These are phyloP conservation scores for Ramphastos sulfuratus DNA, from an alignment of 2,113 vertebrate species.

Conservation along the genomic window DNA sequence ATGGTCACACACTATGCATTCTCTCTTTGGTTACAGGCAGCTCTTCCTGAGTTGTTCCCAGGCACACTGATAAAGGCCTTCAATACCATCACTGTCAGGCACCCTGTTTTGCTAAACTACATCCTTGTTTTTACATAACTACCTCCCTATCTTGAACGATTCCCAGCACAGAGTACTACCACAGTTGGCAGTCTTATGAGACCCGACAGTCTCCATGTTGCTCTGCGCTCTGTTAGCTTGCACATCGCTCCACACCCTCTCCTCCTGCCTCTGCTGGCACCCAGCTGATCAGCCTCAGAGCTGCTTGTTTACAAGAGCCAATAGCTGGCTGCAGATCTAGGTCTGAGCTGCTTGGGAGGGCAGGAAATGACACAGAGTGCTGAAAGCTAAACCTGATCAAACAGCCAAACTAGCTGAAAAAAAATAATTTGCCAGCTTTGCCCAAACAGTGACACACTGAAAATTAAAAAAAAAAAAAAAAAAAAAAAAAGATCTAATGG, in stretches of 20 bases:
- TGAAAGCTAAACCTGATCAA: slow-evolving; percentile 59
- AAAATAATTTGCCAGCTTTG: slow-evolving; percentile 52
- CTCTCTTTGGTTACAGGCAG: too few relatives aligned
- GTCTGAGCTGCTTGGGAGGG: slow-evolving; percentile 24
- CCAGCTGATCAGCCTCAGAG: neutral
- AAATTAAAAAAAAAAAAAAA: neutral
- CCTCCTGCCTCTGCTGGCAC: neutral
- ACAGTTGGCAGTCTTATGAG: too few relatives aligned
- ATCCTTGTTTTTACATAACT: too few relatives aligned
- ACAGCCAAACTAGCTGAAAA: slow-evolving; percentile 52
- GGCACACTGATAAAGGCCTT: too few relatives aligned
- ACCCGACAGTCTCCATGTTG: neutral
- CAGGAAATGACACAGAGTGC: slow-evolving; percentile 67
- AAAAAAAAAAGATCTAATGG: too few relatives aligned
- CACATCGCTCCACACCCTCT: neutral
- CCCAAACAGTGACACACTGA: slow-evolving; percentile 32
- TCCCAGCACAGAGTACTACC: too few relatives aligned
- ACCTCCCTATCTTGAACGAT: too few relatives aligned
- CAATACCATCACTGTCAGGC: too few relatives aligned
- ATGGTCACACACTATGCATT: too few relatives aligned
- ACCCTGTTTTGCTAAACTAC: too few relatives aligned
- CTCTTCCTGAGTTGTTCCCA: too few relatives aligned
- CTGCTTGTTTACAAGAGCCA: slow-evolving; percentile 24
- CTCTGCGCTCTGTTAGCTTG: neutral
- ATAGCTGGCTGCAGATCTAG: slow-evolving; percentile 37